Conservation (phyloP, 1,140 invertebrate genomes). For the Drosophila kanapiae region DNA sequence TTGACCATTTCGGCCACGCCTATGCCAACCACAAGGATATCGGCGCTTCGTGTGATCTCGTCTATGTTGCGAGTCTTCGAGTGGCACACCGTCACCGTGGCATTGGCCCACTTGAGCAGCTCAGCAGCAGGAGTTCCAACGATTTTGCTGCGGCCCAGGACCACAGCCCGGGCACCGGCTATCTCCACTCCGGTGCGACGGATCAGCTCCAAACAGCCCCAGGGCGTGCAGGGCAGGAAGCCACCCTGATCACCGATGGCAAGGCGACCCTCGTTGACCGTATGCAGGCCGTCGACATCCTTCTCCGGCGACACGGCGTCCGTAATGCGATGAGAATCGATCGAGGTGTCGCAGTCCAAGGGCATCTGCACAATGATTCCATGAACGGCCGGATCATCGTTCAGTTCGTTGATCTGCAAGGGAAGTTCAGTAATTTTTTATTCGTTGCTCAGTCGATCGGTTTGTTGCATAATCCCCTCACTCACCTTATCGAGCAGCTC, state of each 20-base stretch:
- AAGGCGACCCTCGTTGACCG: slow-evolving; percentile 95
- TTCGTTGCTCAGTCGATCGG: not conserved
- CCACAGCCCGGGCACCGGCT: slow-evolving; percentile 94
- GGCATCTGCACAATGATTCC: slow-evolving; percentile 99
- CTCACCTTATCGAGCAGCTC: slow-evolving; percentile 88
- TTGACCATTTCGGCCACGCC: slow-evolving; percentile 96
- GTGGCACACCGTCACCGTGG: slow-evolving; percentile 98
- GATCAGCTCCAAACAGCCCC: slow-evolving; percentile 96
- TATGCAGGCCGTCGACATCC: slow-evolving; percentile 98
- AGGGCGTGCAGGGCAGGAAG: slow-evolving; percentile 97
- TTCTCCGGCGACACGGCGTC: slow-evolving; percentile 94
- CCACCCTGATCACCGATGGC: slow-evolving; percentile 94
- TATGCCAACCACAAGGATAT: slow-evolving; percentile 98
- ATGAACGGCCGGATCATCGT: slow-evolving; percentile 93
- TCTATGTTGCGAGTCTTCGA: slow-evolving; percentile 95
- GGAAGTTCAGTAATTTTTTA: not conserved
- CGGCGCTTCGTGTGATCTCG: slow-evolving; percentile 92
- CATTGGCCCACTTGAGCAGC: slow-evolving; percentile 98
- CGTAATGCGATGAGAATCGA: slow-evolving; percentile 95
- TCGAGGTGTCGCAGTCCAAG: slow-evolving; percentile 92
- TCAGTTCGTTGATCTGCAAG: slow-evolving; percentile 87
- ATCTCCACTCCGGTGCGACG: slow-evolving; percentile 92
- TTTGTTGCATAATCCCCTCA: slow-evolving; percentile 45
- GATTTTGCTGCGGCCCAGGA: slow-evolving; percentile 98
- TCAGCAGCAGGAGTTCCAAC: slow-evolving; percentile 98